phyloP scores from a whole-genome alignment of 2,888 invertebrate genomes.

The Lepas anatifera region DNA sequence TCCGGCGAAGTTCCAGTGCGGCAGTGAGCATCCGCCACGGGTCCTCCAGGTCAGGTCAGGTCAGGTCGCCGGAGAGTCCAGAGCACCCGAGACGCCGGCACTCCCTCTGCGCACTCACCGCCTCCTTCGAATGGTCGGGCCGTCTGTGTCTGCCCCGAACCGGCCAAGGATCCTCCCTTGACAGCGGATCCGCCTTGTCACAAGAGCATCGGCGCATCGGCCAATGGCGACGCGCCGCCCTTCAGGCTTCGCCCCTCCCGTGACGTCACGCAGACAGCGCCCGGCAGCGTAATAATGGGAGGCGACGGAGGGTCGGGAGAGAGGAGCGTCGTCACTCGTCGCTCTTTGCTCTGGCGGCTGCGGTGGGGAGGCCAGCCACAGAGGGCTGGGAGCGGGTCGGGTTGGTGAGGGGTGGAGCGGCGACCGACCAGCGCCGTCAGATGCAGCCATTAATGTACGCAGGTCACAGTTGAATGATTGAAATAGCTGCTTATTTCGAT shows the following conservation, averaged over 20 bases:
- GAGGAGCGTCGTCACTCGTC: too few species aligned
- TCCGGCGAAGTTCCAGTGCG: not conserved
- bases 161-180: not conserved
- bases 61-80: not conserved
- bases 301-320: not conserved
- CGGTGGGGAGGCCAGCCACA: too few species aligned
- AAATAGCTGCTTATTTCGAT: too few species aligned
- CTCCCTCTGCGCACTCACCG: not conserved
- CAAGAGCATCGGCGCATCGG: slow-evolving; percentile 1
- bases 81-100: not conserved
- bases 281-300: not conserved
- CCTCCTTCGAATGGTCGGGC: not conserved
- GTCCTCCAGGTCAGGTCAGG: not conserved
- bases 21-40: not conserved
- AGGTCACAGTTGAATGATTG: too few species aligned
- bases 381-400: too few species aligned
- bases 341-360: too few species aligned
- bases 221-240: not conserved
- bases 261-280: not conserved
- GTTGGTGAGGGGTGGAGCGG: too few species aligned
- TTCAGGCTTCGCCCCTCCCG: slow-evolving; percentile 1
- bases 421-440: too few species aligned
- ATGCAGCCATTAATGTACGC: too few species aligned
- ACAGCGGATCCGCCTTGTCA: slow-evolving; percentile 11
- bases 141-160: not conserved